phyloP scores from a whole-genome alignment of 2,113 vertebrate species.

The Xenopus borealis region DNA sequence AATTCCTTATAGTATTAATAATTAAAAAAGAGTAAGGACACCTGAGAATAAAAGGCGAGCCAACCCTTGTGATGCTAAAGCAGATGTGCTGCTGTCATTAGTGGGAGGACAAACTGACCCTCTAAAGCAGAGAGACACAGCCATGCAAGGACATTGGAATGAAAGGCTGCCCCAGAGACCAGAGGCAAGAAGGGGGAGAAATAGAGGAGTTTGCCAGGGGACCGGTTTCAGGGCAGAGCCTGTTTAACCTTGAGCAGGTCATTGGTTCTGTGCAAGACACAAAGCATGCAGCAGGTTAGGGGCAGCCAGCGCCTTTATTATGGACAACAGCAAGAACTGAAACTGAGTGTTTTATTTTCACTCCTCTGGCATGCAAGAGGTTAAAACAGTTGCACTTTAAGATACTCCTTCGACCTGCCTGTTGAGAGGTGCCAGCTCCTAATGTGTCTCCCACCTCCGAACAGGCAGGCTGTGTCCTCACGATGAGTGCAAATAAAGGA shows the following conservation, averaged over 20 bases:
- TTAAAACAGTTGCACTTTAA: not conserved
- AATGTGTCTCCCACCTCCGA: not conserved
- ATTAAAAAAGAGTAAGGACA: not conserved
- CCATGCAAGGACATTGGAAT: not conserved
- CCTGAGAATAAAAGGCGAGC: not conserved
- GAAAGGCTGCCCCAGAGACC: not conserved
- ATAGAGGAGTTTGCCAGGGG: not conserved
- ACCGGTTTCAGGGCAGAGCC: not conserved
- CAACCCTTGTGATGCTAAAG: not conserved
- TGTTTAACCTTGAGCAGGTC: slow-evolving; percentile 25
- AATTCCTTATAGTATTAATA: not conserved
- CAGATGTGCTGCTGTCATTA: not conserved
- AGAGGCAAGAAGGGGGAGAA: not conserved
- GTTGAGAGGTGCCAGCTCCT: not conserved
- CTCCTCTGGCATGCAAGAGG: not conserved
- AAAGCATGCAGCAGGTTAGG: not conserved
- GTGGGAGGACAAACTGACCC: slow-evolving; percentile 29
- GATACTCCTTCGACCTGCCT: not conserved
- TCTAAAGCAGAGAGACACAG: not conserved
- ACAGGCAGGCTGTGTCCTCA: not conserved
- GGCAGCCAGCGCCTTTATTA: no score
- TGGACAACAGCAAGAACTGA: not conserved
- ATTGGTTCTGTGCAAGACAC: not conserved
- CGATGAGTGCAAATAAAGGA: not conserved
- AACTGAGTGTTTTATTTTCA: not conserved